Evolutionary conservation across 2,888 invertebrate species (phyloP), one percentile per base, ranked within the genome.

Genomic region (Charanyca ferruginea): DNA sequence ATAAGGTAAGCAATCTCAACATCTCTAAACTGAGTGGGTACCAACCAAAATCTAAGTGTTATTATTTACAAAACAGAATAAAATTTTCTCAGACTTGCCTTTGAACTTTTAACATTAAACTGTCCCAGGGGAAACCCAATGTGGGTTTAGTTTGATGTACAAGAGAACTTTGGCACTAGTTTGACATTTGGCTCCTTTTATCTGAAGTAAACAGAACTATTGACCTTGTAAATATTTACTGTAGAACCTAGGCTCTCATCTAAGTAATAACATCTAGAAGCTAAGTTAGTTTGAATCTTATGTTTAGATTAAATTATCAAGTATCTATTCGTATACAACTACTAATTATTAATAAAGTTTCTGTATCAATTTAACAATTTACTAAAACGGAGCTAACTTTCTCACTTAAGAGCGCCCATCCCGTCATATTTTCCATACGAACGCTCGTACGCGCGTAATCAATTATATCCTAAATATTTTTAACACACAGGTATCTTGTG

Each of bases 171-270:
- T 51, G 23, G 9, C 22, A 64, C 23, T 64, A 16, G 20, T 64
- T 51, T 51, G 49, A 51, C n/a, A 41, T 28, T 28, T 64, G n/a
- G 16, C 16, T 64, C n/a, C 11, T 22, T 32, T 52, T 61, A 35
- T 35, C 32, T 53, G 25, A 18, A 20, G 53, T 28, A 64, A 72
- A 53, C 41, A 72, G 35, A 28, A 63, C 52, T 48, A 28, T 63
- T 68, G 41, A 72, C 63, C 41, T 62, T 35, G 16, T 47, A 22
- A 61, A 41, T 38, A 6, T 23, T 13, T 13, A 28, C 7, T 38
- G 16, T 5, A 25, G 22, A 22, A 20, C 1, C 49, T 44, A 45
- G 28, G 23, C 23, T 52, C 41, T 45, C 9, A 23, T 9, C 2
- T 38, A 23, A 9, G 13, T 0, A 20, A 28, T 18, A 9, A n/a